Evolutionary conservation across 2,888 invertebrate genomes (phyloP).

Genomic region (Diaperis boleti): DNA sequence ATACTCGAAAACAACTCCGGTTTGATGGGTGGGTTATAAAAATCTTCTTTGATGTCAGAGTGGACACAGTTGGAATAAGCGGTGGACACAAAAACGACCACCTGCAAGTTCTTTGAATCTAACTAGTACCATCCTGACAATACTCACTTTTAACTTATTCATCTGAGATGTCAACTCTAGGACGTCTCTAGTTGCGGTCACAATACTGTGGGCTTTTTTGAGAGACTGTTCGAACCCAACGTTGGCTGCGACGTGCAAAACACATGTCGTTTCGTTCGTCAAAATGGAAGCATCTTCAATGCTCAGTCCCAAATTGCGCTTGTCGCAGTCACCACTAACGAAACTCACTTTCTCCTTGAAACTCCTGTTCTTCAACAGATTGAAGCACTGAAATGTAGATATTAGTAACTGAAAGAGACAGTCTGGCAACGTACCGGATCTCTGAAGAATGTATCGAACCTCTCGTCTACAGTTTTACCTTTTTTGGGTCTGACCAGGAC

Average conservation of each 20-base stretch:
- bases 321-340: conserved; percentile 69
- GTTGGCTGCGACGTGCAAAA: conserved; percentile 82
- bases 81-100: conserved; percentile 70
- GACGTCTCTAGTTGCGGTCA: conserved; percentile 74
- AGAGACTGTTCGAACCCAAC: conserved; percentile 81
- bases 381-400: neutral
- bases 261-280: conserved; percentile 67
- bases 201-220: conserved; percentile 75
- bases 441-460: conserved; percentile 1
- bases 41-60: neutral
- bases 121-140: too few species aligned
- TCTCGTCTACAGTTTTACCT: neutral
- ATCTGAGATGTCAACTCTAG: conserved; percentile 69
- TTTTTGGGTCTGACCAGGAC: conserved; percentile 1
- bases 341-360: conserved; percentile 70
- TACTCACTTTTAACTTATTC: conserved; percentile 54
- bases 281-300: conserved; percentile 60
- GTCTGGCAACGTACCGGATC: neutral
- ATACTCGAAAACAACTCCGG: neutral
- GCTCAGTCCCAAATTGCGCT: conserved; percentile 68
- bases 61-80: conserved; percentile 68
- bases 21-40: conserved; percentile 9
- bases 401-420: neutral
- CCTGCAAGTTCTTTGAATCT: too few species aligned
- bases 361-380: conserved; percentile 63